Percentiles rank a stretch among this genome's conserved stretches.
phyloP scores from a whole-genome alignment of 2,113 vertebrate species.

The Telmatochromis bifrenatus region DNA sequence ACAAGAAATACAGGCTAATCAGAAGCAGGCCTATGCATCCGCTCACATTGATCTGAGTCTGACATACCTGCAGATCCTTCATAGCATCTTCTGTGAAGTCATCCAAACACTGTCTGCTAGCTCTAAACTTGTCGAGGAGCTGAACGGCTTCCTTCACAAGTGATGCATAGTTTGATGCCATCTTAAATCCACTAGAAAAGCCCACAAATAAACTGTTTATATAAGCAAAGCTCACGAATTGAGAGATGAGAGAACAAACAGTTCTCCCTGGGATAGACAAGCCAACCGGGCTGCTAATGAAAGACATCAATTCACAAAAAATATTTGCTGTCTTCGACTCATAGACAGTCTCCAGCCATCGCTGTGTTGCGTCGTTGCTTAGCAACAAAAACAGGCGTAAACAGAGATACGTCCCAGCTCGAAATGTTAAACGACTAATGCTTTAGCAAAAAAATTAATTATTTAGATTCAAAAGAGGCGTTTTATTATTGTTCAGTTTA shows the following conservation, averaged over 20 bases:
- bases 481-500: neutral
- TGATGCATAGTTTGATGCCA: conserved; percentile 67
- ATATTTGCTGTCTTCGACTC: neutral
- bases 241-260: neutral
- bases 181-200: conserved; percentile 48
- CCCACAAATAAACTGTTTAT: neutral
- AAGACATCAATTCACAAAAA: neutral
- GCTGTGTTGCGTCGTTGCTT: conserved; percentile 46
- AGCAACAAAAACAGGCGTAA: conserved; percentile 44
- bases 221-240: neutral
- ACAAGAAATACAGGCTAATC: neutral
- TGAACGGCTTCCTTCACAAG: conserved; percentile 69
- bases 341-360: neutral
- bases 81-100: conserved; percentile 71
- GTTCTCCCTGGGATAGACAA: neutral
- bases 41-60: neutral
- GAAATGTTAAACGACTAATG: neutral
- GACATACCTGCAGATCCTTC: conserved; percentile 72
- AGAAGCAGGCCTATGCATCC: neutral
- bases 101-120: conserved; percentile 70
- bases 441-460: neutral
- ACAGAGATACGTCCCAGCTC: neutral
- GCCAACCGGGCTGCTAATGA: neutral
- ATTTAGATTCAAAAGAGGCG: fast-evolving
- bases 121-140: conserved; percentile 73